Conservation (phyloP, 2,888 invertebrate genomes). For the Lacanobia oleracea region DNA sequence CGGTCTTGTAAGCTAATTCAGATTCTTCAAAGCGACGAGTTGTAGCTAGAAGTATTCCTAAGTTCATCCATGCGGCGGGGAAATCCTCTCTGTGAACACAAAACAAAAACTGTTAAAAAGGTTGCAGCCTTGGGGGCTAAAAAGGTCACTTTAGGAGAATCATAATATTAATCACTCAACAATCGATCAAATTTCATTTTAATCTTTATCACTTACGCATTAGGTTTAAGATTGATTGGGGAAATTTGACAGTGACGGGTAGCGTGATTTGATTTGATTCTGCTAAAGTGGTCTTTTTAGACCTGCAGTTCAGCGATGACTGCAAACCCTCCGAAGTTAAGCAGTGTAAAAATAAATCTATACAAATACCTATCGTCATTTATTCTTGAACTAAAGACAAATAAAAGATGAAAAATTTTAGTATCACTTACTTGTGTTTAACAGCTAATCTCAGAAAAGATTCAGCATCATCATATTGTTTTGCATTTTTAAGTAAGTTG, state of each 20-base stretch:
- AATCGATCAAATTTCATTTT: too few relatives aligned
- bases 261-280: too few relatives aligned
- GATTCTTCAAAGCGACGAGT: conserved; percentile 93
- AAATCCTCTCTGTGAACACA: conserved; percentile 93
- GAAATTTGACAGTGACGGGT: too few relatives aligned
- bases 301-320: not conserved
- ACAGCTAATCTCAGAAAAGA: conserved; percentile 93
- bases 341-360: too few relatives aligned
- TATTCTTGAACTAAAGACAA: too few relatives aligned
- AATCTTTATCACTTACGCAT: too few relatives aligned
- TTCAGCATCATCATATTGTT: conserved; percentile 93
- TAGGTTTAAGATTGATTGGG: too few relatives aligned
- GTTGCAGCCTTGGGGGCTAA: too few relatives aligned
- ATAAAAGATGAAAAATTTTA: not conserved
- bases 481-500: conserved; percentile 94
- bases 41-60: conserved; percentile 97
- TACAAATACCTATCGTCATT: too few relatives aligned
- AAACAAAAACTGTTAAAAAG: not conserved
- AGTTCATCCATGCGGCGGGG: conserved; percentile 99
- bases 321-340: not conserved
- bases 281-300: too few relatives aligned
- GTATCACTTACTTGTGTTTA: conserved; percentile 90
- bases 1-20: conserved; percentile 94
- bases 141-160: too few relatives aligned
- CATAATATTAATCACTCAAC: too few relatives aligned